Evolutionary conservation across 2,888 invertebrate species (phyloP), one percentile per base, ranked within the genome.

Genomic region (Argyresthia albistria): DNA sequence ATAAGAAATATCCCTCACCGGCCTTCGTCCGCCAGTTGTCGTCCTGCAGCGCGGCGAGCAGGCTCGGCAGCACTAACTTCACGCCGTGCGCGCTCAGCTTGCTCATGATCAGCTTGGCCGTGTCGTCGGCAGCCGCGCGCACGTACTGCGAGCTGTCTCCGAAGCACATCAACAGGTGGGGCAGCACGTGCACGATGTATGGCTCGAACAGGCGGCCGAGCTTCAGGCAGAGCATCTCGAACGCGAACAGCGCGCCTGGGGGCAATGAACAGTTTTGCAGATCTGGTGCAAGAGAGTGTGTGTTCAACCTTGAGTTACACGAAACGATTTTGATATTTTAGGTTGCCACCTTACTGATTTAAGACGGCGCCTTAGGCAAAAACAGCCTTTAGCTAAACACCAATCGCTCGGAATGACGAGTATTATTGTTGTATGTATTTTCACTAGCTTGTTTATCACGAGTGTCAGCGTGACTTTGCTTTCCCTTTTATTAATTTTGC

Each of bases 11-110:
- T 36, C 14, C 7, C 76, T 49, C 51, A 92, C 93, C 97, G 8
- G 96, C 96, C 82, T 98, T 98, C 0, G 99, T 99, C 68, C 99
- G 89, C 99, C 99, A 99, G 12, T 98, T 97, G 81, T 99, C 99
- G 75, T 99, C 97, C 74, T 98, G 96, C 53, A 99, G 87, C 37
- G 98, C 99, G 63, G 94, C 93, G 57, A 99, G 87, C 57, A 99
- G 89, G 56, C 97, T 94, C 0, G 99, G 99, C 61, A 99, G 89
- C 54, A 99, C 97, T 45, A 99, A 89, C 84, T 99, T 99, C 46
- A 99, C 99, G 57, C 99, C 99, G 83, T 98, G 98, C 57, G 96
- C 97, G 54, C 96, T 97, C 55, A 99, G 89, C 76, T 97, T 95
- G 67, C 95, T 95, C 95, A 96, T 96, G 60, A 99, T 97, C 52